A percentile compares a stretch with the other conserved stretches of the same genome.
phyloP scores from a whole-genome alignment of 2,888 invertebrate genomes.

The Amiota mariae region DNA sequence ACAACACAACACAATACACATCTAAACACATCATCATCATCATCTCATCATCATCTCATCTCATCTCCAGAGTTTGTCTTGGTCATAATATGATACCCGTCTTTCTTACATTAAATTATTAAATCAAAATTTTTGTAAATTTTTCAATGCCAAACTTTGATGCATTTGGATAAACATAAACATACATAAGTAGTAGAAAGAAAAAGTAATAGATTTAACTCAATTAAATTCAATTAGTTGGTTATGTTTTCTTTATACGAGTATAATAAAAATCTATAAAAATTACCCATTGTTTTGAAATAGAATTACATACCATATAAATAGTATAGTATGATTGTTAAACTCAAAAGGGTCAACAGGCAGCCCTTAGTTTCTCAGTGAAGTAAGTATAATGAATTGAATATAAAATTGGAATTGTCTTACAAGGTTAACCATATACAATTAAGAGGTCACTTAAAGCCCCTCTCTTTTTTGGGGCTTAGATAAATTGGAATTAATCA shows the following conservation, averaged over 20 bases:
- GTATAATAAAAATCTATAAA: not conserved
- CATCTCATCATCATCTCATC: not conserved
- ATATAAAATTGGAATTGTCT: not conserved
- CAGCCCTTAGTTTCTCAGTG: not conserved
- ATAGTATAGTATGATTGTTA: no score
- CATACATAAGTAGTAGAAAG: no score
- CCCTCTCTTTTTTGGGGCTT: not conserved
- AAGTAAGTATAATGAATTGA: not conserved
- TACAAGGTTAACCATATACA: slow-evolving; percentile 32
- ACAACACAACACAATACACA: not conserved
- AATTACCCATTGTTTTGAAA: no score
- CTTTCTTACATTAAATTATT: not conserved
- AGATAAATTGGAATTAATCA: slow-evolving; percentile 58
- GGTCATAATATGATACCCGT: not conserved
- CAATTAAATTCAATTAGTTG: slow-evolving; percentile 53
- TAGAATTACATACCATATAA: not conserved
- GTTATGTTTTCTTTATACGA: not conserved
- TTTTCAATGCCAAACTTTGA: slow-evolving; percentile 18
- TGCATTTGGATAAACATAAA: not conserved
- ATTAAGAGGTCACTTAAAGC: slow-evolving; percentile 31
- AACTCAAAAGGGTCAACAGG: no score
- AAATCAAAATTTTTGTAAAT: not conserved
- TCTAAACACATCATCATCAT: no score
- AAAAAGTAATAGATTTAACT: slow-evolving; percentile 52
- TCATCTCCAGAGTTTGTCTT: no score